Evolutionary conservation across 1,140 invertebrate genomes (phyloP), one percentile per base, ranked within the genome.

Genomic region (Drosophila sechellia): DNA sequence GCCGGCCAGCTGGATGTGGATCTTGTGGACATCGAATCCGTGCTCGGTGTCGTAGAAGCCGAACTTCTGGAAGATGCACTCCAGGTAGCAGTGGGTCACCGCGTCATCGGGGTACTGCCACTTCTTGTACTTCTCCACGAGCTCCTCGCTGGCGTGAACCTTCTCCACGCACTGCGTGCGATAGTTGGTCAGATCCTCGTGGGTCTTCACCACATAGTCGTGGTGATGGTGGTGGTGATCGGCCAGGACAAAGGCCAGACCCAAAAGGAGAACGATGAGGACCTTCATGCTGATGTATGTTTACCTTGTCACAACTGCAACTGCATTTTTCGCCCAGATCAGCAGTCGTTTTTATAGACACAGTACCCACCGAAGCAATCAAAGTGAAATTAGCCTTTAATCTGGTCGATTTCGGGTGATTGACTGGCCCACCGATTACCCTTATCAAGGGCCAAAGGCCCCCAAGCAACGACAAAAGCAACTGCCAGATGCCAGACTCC

Each of bases 11-110:
- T 92, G 91, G 12, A 83, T 66, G 8, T 91, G 90, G 1, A 92
- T 46, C 61, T 92, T 89, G 68, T 92, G 75, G 17, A 92, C 76
- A 75, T 92, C 77, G 56, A 92, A 92, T 5, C 91, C 91, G n/a
- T 90, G 64, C 4, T 59, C 60, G 2, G 52, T 66, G 34, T 92
- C 87, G 49, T 85, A 92, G 17, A 92, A 56, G 4, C 85, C 91
- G 31, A 92, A 91, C 27, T 91, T 65, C 55, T 92, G 74, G 27
- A 92, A 91, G 25, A 92, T 34, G 34, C 91, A 92, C 48, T 81
- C 83, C 40, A 92, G 20, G 35, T 91, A 92, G 68, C 90, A 92
- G 25, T 59, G 90, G 10, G 76, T 90, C 42, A 78, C 86, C 25
- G 91, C 87, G 43, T 92, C 89, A 46, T 92, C 81, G 4, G 74